Conservation (phyloP, 92 coral and sea anemone genomes). For the Diadumene lineata region DNA sequence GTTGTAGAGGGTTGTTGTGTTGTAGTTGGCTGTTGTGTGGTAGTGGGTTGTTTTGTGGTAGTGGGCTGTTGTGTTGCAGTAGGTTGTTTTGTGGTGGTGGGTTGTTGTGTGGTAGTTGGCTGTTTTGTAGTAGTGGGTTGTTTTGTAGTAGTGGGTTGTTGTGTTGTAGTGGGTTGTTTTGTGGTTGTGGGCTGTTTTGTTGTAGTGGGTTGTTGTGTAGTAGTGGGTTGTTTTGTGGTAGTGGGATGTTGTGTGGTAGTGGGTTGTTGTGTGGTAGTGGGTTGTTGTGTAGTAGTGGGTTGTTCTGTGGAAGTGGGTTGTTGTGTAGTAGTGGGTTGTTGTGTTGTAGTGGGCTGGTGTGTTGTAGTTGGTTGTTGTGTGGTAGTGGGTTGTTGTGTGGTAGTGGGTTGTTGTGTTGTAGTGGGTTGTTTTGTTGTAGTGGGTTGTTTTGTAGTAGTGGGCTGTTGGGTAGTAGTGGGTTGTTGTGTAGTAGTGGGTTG, state of each 20-base stretch:
- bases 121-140: constrained; percentile 32
- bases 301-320: too few relatives aligned
- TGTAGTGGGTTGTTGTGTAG: constrained; percentile 11
- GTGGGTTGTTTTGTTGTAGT: constrained; percentile 24
- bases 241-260: constrained; percentile 22
- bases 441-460: constrained; percentile 48
- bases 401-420: constrained; percentile 19
- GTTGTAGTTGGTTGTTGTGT: constrained; percentile 16
- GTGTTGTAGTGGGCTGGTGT: constrained; percentile 24
- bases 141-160: too few relatives aligned
- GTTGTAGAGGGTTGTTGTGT: too few relatives aligned
- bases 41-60: constrained; percentile 23
- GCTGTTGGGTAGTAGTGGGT: constrained; percentile 38
- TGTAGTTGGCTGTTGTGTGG: constrained; percentile 20
- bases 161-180: constrained; percentile 11
- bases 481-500: too few relatives aligned
- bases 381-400: constrained; percentile 25
- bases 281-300: constrained; percentile 38
- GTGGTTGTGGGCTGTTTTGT: constrained; percentile 29
- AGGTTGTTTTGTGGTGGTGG: constrained; percentile 22
- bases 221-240: constrained; percentile 22
- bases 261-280: constrained; percentile 30
- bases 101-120: constrained; percentile 22
- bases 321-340: constrained; percentile 13
- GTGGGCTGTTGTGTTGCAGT: constrained; percentile 17